Evolutionary conservation across 2,888 invertebrate genomes (phyloP), one percentile per base, ranked within the genome.

Genomic region (Smittia aterrima): DNA sequence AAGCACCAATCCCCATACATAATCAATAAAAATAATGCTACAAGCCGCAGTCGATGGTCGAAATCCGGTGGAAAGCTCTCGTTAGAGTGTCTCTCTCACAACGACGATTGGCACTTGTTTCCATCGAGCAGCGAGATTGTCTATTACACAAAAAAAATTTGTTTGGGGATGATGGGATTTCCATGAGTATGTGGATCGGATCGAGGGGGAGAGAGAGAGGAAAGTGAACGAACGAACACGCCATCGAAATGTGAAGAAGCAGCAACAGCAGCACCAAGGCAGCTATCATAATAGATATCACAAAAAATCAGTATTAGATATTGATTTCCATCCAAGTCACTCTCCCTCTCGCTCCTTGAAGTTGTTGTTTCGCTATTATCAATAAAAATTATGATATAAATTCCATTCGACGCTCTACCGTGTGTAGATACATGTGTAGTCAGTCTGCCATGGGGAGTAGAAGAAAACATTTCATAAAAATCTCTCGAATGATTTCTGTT

Each of bases 321-420:
- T 67, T 67, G 67, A 67, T 67, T 67, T 40, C 67, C 9, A 67
- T 18, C 20, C 13, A n/a, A 6, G 18, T 16, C 16, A 66, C 2
- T 32, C 32, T 32, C 32, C 9, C 32, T 32, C 32, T 32, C 32
- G 32, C 27, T 66, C 27, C 27, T 16, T 66, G 2, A 32, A 25
- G 25, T 66, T 27, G 32, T 25, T 25, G 27, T 62, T 62, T 62
- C 24, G 24, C 18, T 62, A 20, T 25, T 25, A 64, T 47, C 68
- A 68, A 68, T 68, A 68, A 68, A 68, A 68, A 68, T 68, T 68
- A 68, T 68, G 41, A 68, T 40, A 68, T 47, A 68, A 68, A 68
- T 40, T 68, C 68, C 25, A 47, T 6, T 32, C 32, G 32, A 32
- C 32, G 3, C 32, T 6, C 32, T 32, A 9, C 32, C 47, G 47